phyloP scores from a whole-genome alignment of 2,113 vertebrate genomes.

The Serinus canaria region DNA sequence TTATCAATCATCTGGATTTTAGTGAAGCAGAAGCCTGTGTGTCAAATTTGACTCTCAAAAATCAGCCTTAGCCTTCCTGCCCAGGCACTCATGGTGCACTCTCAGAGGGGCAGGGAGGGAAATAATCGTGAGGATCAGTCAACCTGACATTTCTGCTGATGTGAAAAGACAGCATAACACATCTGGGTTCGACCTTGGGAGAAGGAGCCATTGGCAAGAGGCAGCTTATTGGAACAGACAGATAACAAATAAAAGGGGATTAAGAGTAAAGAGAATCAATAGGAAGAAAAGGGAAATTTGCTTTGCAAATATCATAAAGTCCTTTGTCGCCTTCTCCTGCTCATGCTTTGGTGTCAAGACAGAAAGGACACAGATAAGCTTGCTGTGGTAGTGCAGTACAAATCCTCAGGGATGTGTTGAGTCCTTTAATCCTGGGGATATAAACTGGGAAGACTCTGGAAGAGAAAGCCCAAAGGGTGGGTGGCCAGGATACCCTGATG shows the following conservation, averaged over 20 bases:
- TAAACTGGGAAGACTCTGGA: not conserved
- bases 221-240: not conserved
- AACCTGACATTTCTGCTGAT: conserved; percentile 1
- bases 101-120: not conserved
- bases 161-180: conserved; percentile 2
- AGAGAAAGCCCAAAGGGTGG: not conserved
- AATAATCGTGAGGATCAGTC: not conserved
- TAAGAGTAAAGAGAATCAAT: not conserved
- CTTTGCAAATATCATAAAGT: not conserved
- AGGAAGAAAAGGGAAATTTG: not conserved
- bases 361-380: not conserved
- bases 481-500: not conserved
- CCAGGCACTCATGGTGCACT: accelerated
- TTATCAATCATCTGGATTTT: not conserved
- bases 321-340: not conserved
- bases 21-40: not conserved
- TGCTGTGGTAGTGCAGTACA: not conserved
- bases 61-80: not conserved
- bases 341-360: not conserved
- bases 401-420: not conserved
- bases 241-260: conserved; percentile 23
- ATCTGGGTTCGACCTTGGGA: not conserved
- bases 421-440: not conserved
- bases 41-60: not conserved
- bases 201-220: not conserved